Conservation (phyloP, 1,140 invertebrate genomes). For the Caerostris darwini region DNA sequence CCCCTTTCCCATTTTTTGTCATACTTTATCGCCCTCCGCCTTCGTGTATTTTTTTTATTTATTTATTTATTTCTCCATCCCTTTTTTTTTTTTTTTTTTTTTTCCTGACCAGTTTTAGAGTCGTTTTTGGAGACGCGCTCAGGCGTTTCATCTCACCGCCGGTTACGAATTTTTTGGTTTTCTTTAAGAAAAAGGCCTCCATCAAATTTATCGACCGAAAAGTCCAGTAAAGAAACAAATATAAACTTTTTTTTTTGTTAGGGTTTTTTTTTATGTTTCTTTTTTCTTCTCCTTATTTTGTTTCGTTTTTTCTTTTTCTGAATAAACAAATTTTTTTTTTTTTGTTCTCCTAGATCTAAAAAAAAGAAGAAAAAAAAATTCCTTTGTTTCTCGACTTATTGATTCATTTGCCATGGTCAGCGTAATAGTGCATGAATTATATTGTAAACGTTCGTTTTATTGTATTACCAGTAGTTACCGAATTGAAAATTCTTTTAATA, state of each 20-base stretch:
- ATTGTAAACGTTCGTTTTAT: too few species aligned
- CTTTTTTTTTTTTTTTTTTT: neutral
- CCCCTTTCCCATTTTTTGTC: constrained; percentile 55
- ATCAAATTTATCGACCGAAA: constrained; percentile 75
- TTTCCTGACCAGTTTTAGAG: constrained; percentile 30
- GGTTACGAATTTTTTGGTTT: constrained; percentile 45
- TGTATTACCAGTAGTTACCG: too few species aligned
- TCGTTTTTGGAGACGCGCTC: constrained; percentile 58
- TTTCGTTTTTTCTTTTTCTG: neutral
- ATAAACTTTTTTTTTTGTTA: neutral
- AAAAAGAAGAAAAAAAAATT: too few species aligned
- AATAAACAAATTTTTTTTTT: constrained; percentile 7
- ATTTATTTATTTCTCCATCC: neutral
- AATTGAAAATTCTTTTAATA: too few species aligned
- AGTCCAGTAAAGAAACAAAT: constrained; percentile 58
- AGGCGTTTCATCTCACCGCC: constrained; percentile 72
- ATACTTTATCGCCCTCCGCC: constrained; percentile 1
- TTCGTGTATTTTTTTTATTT: neutral
- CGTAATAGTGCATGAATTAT: too few species aligned
- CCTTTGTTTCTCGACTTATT: neutral
- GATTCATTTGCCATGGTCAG: too few species aligned
- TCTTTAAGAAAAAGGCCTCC: constrained; percentile 44
- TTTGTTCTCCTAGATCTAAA: neutral
- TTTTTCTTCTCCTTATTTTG: neutral
- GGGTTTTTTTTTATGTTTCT: neutral